Evolutionary conservation across 2,113 vertebrate species (phyloP).

Genomic region (Galemys pyrenaicus): DNA sequence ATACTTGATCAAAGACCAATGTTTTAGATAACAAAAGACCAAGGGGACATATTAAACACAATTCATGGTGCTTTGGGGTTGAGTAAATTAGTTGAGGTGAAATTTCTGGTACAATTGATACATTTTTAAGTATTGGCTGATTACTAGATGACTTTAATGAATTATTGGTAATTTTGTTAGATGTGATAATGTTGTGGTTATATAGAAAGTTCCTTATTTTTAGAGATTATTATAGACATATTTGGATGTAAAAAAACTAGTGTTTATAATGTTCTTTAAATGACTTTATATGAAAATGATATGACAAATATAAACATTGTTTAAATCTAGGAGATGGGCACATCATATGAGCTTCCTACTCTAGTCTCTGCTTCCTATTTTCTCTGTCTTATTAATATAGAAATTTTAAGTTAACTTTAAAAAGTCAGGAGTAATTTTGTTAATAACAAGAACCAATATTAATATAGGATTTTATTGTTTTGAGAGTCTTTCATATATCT

Average conservation of each 20-base stretch:
- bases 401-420: slow-evolving; percentile 9
- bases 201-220: not conserved
- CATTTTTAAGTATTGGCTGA: slow-evolving; percentile 17
- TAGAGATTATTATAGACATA: not conserved
- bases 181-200: not conserved
- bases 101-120: not conserved
- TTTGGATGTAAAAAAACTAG: not conserved
- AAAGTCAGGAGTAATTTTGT: not conserved
- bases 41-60: not conserved
- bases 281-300: not conserved
- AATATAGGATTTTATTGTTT: not conserved
- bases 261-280: slow-evolving; percentile 14
- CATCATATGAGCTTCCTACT: not conserved
- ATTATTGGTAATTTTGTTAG: slow-evolving; percentile 18
- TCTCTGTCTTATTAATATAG: not conserved
- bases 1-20: slow-evolving; percentile 36
- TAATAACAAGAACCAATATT: not conserved
- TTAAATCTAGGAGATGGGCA: not conserved
- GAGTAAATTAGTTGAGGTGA: slow-evolving; percentile 1
- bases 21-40: slow-evolving; percentile 34
- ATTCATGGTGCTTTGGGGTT: not conserved
- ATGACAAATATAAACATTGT: not conserved
- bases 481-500: not conserved
- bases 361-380: not conserved
- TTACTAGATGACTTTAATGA: not conserved